Conservation (phyloP, 2,888 invertebrate genomes). For the Prenolepis imparis region DNA sequence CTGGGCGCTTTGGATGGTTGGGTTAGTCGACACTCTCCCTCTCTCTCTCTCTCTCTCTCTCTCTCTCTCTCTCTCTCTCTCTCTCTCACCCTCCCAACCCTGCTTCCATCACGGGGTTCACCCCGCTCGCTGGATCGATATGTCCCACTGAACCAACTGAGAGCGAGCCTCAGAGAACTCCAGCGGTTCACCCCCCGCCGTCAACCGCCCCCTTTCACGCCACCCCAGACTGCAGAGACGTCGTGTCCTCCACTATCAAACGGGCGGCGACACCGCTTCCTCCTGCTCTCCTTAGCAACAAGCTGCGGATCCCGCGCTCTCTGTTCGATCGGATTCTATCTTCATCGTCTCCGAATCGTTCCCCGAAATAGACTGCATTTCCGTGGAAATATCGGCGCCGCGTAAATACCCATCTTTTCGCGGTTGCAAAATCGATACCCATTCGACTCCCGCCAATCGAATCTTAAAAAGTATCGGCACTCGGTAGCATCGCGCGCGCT, state of each 20-base stretch:
- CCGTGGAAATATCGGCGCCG: slow-evolving; percentile 43
- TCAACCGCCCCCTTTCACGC: slow-evolving; percentile 43
- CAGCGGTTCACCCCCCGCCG: slow-evolving; percentile 29
- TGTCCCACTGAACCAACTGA: slow-evolving; percentile 78
- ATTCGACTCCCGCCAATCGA: slow-evolving; percentile 33
- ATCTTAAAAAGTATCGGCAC: slow-evolving; percentile 39
- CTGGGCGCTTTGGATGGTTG: slow-evolving; percentile 58
- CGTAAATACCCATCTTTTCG: slow-evolving; percentile 54
- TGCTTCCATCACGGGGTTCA: slow-evolving; percentile 12
- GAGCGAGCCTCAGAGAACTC: slow-evolving; percentile 62
- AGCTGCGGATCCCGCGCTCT: slow-evolving; percentile 46
- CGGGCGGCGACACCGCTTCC: slow-evolving; percentile 53
- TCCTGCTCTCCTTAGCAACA: slow-evolving; percentile 56
- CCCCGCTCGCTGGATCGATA: slow-evolving; percentile 71
- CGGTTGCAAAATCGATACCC: slow-evolving; percentile 44
- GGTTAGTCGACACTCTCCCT: slow-evolving; percentile 53
- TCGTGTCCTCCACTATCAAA: slow-evolving; percentile 46
- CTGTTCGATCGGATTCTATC: slow-evolving; percentile 55
- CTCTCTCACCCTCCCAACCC: slow-evolving; percentile 15
- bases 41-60: background rate
- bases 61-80: background rate
- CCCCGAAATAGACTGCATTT: slow-evolving; percentile 46
- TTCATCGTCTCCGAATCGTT: slow-evolving; percentile 37
- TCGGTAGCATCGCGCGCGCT: background rate
- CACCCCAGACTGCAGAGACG: slow-evolving; percentile 30